Evolutionary conservation across 2,888 invertebrate genomes (phyloP).

Genomic region (Lysandra coridon): DNA sequence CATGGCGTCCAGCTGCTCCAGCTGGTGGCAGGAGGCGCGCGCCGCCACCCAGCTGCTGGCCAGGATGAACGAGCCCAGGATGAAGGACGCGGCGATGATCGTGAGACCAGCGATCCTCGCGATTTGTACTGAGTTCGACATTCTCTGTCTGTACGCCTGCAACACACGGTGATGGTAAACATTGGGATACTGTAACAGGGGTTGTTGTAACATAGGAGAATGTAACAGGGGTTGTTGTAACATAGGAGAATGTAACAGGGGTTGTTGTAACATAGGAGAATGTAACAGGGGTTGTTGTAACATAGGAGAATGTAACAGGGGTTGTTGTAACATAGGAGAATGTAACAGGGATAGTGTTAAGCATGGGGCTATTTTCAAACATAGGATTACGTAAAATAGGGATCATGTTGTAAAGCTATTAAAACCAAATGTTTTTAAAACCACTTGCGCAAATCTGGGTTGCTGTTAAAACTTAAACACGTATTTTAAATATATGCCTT

Average conservation of each 20-base stretch:
- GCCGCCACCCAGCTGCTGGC: conserved; percentile 92
- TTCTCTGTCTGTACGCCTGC: conserved; percentile 89
- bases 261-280: too few relatives aligned
- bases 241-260: too few relatives aligned
- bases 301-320: too few relatives aligned
- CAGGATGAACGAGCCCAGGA: conserved; percentile 90
- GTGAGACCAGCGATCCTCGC: conserved; percentile 92
- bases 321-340: too few relatives aligned
- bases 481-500: too few relatives aligned
- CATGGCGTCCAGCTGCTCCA: conserved; percentile 84
- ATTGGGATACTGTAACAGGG: too few relatives aligned
- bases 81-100: conserved; percentile 88
- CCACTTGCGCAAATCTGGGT: background rate
- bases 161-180: conserved; percentile 20
- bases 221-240: too few relatives aligned
- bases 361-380: background rate
- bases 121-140: conserved; percentile 90
- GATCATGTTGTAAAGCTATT: background rate
- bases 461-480: too few relatives aligned
- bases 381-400: background rate
- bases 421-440: background rate
- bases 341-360: too few relatives aligned
- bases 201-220: too few relatives aligned
- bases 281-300: too few relatives aligned
- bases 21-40: conserved; percentile 88